Base-by-base conservation (phyloP, 2,797 vertebrate species). In the Tapirus indicus region DNA sequence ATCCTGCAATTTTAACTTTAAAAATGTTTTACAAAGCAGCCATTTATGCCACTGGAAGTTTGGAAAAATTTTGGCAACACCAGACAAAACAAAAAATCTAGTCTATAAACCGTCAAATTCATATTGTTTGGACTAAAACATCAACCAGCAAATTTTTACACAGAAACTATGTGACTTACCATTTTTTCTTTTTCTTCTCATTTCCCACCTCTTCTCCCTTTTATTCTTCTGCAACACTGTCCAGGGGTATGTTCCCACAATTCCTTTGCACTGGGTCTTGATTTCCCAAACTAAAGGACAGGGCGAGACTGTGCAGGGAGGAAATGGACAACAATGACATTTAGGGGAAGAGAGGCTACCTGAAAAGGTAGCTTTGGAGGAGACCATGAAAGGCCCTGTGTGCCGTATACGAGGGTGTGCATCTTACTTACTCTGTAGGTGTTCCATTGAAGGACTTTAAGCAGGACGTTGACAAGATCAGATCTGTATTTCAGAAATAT, bases 81-180 rank as follows among this genome's bases (percentile, higher is more conserved):
- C 78, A 77, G 60, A 72, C 52, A 89, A 68, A 79, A 58, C 20
- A 54, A 79, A 85, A 47, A 71, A 25, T 71, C 7, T 64, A 60
- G 32, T 88, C 49, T 58, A 44, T 44, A 35, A 85, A 35, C 6
- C 12, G 84, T 85, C 23, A 54, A 35, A 88, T 95, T 68, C 3
- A 91, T 85, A 82, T 88, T 78, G 29, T 58, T 88, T 91, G 41
- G 3, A 35, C n/a, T 47, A 80, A 93, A 91, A 71, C 12, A 69
- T 64, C 74, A 80, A 68, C 72, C 52, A 52, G 90, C 10, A 79
- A 86, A 54, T 80, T 94, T 97, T 71, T 89, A 85, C 52, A 64
- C 12, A 93, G 10, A 69, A 80, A 47, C 8, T 58, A 35, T 52
- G 21, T 74, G n/a, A 78, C 32, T 91, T 93, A 74, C 12, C 10